Evolutionary conservation across 2,888 invertebrate genomes (phyloP).

Genomic region (Agrilus mali): DNA sequence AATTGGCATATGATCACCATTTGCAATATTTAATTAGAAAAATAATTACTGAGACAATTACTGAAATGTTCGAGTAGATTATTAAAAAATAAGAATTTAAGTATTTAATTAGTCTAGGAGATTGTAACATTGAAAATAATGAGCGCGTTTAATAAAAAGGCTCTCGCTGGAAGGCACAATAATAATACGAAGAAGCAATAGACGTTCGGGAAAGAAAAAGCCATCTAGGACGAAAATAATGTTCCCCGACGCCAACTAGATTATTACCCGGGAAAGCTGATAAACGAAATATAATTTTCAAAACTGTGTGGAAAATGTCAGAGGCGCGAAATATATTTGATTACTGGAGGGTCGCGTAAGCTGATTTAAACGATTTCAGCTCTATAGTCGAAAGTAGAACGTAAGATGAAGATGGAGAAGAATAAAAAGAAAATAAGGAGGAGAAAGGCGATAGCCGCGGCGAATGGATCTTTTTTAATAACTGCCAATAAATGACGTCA

Average conservation of each 20-base stretch:
- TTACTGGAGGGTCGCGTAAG: slow-evolving; percentile 22
- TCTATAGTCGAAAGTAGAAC: slow-evolving; percentile 13
- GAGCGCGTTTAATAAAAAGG: no score
- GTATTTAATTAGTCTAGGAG: no score
- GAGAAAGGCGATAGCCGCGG: slow-evolving; percentile 17
- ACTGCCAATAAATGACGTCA: slow-evolving; percentile 30
- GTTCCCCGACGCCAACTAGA: slow-evolving; percentile 15
- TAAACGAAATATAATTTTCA: slow-evolving; percentile 29
- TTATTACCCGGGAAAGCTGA: slow-evolving; percentile 20
- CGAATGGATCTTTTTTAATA: slow-evolving; percentile 22
- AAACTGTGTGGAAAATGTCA: slow-evolving; percentile 30
- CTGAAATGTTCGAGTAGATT: no score
- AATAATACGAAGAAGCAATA: no score
- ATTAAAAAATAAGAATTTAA: no score
- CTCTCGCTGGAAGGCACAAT: no score
- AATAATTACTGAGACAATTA: no score
- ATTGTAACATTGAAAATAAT: no score
- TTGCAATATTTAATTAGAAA: no score
- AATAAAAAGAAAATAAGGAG: no score
- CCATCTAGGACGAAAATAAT: slow-evolving; percentile 11
- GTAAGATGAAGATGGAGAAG: no score
- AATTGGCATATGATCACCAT: no score
- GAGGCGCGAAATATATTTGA: slow-evolving; percentile 26
- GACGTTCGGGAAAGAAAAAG: slow-evolving; percentile 4
- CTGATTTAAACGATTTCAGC: slow-evolving; percentile 24